Percentiles rank a stretch among this genome's conserved stretches.
These are phyloP conservation scores for Rotaria macrura DNA, from an alignment of 2,888 invertebrate species.

Conservation along the genomic window DNA sequence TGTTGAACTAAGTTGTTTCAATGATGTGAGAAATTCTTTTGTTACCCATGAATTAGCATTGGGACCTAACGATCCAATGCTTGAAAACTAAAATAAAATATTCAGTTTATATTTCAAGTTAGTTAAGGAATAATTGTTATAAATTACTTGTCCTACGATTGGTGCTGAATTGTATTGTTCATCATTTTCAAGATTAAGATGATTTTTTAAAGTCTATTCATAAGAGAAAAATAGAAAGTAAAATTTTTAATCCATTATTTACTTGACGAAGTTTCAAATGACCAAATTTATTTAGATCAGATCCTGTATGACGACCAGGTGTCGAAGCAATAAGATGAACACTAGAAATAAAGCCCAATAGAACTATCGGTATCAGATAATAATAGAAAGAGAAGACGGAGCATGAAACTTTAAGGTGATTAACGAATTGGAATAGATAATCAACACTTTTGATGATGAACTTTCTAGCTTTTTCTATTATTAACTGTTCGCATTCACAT, in stretches of 20 bases:
- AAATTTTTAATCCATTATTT: neutral
- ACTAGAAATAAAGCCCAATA: slow-evolving; percentile 51
- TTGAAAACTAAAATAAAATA: slow-evolving; percentile 73
- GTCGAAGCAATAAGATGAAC: slow-evolving; percentile 74
- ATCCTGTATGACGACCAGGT: slow-evolving; percentile 67
- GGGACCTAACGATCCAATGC: slow-evolving; percentile 73
- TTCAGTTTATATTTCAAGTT: slow-evolving; percentile 31
- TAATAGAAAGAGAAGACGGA: too few species aligned
- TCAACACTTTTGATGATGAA: too few species aligned
- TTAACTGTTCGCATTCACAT: too few species aligned
- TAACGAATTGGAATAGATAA: too few species aligned
- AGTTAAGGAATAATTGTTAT: neutral
- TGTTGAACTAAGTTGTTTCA: slow-evolving; percentile 36
- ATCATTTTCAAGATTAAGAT: neutral
- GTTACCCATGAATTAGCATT: slow-evolving; percentile 61
- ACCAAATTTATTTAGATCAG: slow-evolving; percentile 57
- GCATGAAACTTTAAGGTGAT: too few species aligned
- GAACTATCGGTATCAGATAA: too few species aligned
- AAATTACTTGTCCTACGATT: slow-evolving; percentile 21
- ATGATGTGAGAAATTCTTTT: slow-evolving; percentile 62
- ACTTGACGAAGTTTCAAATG: slow-evolving; percentile 55
- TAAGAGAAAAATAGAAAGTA: too few species aligned
- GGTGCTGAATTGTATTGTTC: neutral
- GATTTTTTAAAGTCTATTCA: slow-evolving; percentile 14
- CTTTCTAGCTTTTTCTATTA: too few species aligned